Evolutionary conservation across 53 echinoderm and acorn worm genomes (phyloP).

Genomic region (Temnopleurus reevesii): DNA sequence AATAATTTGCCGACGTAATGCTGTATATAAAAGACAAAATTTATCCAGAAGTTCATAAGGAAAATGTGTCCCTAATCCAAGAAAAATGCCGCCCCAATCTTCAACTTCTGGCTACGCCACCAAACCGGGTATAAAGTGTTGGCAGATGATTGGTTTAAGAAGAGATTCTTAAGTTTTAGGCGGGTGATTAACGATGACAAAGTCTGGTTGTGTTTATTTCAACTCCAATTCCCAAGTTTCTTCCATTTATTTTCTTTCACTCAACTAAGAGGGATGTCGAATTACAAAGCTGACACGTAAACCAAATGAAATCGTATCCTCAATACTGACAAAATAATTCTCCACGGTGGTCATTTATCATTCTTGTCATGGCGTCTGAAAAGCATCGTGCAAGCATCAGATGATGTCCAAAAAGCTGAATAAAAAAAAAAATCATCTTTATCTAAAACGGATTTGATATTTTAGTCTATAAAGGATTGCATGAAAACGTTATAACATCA

Average conservation of each 20-base stretch:
- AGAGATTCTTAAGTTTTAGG: conserved; percentile 24
- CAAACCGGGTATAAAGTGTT: conserved; percentile 22
- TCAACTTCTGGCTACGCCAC: not conserved
- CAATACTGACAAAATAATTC: not conserved
- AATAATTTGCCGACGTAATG: too few species aligned
- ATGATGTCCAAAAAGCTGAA: too few species aligned
- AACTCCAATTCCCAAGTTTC: conserved; percentile 41
- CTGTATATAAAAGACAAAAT: not conserved
- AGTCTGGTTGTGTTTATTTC: conserved; percentile 54
- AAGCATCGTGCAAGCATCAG: too few species aligned
- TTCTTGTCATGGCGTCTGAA: too few species aligned
- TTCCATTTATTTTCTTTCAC: conserved; percentile 45
- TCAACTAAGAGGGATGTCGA: conserved; percentile 32
- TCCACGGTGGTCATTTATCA: not conserved
- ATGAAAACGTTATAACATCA: too few species aligned
- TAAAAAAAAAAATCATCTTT: too few species aligned
- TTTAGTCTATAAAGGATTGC: too few species aligned
- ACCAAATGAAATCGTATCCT: conserved; percentile 1
- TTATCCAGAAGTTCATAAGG: not conserved
- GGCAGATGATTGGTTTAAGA: conserved; percentile 23
- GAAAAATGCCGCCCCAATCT: not conserved
- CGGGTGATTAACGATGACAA: conserved; percentile 47
- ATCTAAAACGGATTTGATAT: too few species aligned
- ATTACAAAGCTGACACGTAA: conserved; percentile 30
- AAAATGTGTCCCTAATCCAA: not conserved